Percentiles rank a stretch among this genome's conserved stretches.
Evolutionary conservation across 2,797 vertebrate genomes (phyloP).

Genomic region (Tragelaphus oryx): DNA sequence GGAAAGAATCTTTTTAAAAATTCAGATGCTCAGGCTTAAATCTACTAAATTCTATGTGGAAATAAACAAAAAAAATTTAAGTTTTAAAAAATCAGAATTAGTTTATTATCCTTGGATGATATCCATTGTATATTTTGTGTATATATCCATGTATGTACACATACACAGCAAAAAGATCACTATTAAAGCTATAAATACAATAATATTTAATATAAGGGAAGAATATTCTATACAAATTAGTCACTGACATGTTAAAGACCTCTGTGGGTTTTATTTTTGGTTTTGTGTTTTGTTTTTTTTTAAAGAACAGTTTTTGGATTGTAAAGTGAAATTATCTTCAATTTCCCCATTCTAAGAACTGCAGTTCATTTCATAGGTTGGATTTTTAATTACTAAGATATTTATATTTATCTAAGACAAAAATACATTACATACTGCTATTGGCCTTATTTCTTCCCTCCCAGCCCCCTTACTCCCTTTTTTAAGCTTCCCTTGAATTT

Average conservation of each 20-base stretch:
- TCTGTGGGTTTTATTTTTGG: background rate
- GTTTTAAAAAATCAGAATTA: conserved; percentile 30
- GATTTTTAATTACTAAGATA: background rate
- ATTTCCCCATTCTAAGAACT: conserved; percentile 34
- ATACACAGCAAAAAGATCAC: background rate
- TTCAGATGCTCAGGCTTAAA: background rate
- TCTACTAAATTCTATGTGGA: background rate
- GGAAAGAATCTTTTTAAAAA: background rate
- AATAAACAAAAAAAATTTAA: background rate
- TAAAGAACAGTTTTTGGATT: background rate
- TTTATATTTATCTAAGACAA: conserved; percentile 14
- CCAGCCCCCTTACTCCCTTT: accelerated
- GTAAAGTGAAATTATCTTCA: conserved; percentile 49
- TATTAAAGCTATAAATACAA: conserved; percentile 26
- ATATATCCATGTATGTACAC: background rate
- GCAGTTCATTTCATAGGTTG: background rate
- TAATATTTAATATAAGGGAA: conserved; percentile 10
- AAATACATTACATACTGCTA: background rate
- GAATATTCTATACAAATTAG: conserved; percentile 14
- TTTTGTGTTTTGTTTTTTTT: background rate
- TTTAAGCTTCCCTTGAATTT: background rate
- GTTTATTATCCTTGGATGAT: conserved; percentile 2
- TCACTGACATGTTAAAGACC: background rate
- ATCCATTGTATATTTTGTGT: background rate
- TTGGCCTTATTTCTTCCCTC: background rate